phyloP scores from a whole-genome alignment of 2,888 invertebrate species.

The Piscicola geometra region DNA sequence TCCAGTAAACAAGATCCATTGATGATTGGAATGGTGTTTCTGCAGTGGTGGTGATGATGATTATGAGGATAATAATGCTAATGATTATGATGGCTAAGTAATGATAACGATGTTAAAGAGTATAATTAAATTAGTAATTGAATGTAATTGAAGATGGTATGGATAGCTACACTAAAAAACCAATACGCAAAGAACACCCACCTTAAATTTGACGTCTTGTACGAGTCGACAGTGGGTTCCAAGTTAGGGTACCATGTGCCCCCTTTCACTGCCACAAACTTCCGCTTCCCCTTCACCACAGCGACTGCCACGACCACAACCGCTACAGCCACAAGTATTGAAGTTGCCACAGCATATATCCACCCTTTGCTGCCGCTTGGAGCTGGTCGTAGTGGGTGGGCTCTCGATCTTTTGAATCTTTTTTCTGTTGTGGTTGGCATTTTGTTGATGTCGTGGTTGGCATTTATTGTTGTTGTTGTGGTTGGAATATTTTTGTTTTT shows the following conservation, averaged over 20 bases:
- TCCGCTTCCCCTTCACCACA: constrained; percentile 9
- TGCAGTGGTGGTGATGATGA: too few relatives aligned
- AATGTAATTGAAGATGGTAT: too few relatives aligned
- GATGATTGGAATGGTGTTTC: too few relatives aligned
- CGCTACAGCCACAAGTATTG: not conserved
- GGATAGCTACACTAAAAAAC: too few relatives aligned
- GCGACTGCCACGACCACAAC: not conserved
- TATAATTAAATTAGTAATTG: too few relatives aligned
- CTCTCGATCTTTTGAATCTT: not conserved
- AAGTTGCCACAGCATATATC: not conserved
- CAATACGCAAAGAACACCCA: not conserved
- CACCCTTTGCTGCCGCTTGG: not conserved
- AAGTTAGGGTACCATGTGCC: constrained; percentile 22
- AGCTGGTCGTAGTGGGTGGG: not conserved
- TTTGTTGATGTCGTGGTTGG: not conserved
- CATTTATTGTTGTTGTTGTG: not conserved
- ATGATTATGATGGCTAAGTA: not conserved
- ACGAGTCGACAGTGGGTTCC: not conserved
- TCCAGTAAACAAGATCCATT: not conserved
- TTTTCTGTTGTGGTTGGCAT: not conserved
- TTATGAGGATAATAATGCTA: too few relatives aligned
- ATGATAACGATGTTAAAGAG: not conserved
- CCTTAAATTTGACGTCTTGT: constrained; percentile 16
- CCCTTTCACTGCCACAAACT: not conserved
- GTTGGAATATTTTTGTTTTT: constrained; percentile 2